Evolutionary conservation across 1,140 invertebrate species (phyloP), one percentile per base, ranked within the genome.

Genomic region (Diorhabda carinulata): DNA sequence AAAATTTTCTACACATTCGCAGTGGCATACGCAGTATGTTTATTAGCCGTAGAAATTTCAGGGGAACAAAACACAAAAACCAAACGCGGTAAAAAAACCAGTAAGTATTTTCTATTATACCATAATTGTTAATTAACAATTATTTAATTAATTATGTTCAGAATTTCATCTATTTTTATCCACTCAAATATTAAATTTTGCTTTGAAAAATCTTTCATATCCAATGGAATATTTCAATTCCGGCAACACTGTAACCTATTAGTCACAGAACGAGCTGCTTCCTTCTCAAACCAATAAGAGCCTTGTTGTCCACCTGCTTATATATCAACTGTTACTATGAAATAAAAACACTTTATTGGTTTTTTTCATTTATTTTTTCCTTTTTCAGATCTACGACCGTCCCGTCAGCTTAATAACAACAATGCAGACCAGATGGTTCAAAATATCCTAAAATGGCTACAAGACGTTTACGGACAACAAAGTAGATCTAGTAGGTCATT

Each of bases 371-470:
- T 25, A 25, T 52, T 6, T 52, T 52, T 52, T 4, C n/a, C 47
- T 52, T 6, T 52, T 52, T 52, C n/a, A 52, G 47, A 4, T 52
- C 2, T 52, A 52, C 2, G 47, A 52, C 6, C 47, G n/a, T 52
- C 47, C 6, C 47, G 47, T 8, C 47, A 52, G n/a, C 47, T 52
- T 6, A 52, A 52, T 52, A 52, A 52, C n/a, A 81, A 81, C 5
- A 83, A 83, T 60, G 84, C 87, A 52, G 88, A 90, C 78, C 84
- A 88, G 76, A 90, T 90, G 88, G 88, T 90, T 41, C 83, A 85
- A 76, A 88, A 90, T 78, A 87, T 91, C 72, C 83, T 91, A 10
- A 86, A 89, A 70, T 91, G 89, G 89, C 85, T 91, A 67, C 88
- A 90, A 80, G 87, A 85, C 70, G 84, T 89, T 64, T 89, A 89